Conservation (phyloP, 2,113 vertebrate species). For the Rhinoptilus africanus region DNA sequence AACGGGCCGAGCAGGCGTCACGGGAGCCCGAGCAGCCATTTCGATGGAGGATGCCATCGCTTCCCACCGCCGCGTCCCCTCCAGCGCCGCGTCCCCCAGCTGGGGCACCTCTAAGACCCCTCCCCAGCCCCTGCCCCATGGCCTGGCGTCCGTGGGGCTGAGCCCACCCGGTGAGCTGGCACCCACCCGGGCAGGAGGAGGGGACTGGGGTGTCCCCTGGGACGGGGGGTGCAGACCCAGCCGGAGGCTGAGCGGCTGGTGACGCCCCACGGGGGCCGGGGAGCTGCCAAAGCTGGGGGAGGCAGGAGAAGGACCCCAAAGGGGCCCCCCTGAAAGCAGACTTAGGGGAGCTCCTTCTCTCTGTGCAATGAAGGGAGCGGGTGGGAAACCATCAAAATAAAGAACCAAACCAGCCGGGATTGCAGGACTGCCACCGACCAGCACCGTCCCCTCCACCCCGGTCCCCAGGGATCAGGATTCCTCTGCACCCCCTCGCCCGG, state of each 20-base stretch:
- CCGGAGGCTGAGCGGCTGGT: not conserved
- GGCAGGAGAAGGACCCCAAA: not conserved
- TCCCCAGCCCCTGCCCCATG: no score
- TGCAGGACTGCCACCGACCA: not conserved
- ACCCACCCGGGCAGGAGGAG: not conserved
- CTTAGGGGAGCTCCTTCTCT: not conserved
- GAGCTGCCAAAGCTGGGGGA: not conserved
- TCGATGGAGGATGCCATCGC: not conserved
- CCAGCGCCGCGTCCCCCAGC: rapidly evolving
- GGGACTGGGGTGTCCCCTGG: not conserved
- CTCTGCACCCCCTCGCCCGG: rapidly evolving
- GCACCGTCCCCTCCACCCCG: no score
- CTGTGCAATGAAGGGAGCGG: not conserved
- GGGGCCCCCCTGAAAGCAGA: not conserved
- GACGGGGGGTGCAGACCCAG: not conserved
- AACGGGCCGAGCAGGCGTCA: not conserved
- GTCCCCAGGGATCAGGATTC: not conserved
- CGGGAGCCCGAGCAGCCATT: not conserved
- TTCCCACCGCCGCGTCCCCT: not conserved
- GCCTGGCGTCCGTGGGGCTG: rapidly evolving
- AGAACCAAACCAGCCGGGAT: no score
- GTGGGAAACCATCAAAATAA: not conserved
- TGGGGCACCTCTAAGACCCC: not conserved
- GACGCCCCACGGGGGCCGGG: not conserved
- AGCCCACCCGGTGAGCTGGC: not conserved